A percentile compares a stretch with the other conserved stretches of the same genome.
phyloP scores from a whole-genome alignment of 2,113 vertebrate species.

The Paraplagusia blochii region DNA sequence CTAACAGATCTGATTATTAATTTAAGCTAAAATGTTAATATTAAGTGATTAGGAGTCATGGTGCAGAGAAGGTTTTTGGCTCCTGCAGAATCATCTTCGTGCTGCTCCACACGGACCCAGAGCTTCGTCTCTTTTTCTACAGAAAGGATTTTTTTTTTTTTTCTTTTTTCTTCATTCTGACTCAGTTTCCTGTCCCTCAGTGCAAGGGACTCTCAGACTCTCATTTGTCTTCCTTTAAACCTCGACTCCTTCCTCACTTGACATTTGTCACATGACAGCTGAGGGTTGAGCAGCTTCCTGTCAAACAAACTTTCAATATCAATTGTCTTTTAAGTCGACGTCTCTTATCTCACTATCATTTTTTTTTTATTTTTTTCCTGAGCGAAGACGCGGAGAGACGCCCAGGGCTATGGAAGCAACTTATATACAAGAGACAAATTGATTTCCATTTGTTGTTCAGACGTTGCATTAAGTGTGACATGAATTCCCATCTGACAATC shows the following conservation, averaged over 20 bases:
- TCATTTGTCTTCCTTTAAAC: conserved; percentile 33
- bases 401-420: background rate
- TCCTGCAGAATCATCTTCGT: background rate
- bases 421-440: background rate
- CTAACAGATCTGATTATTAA: too few relatives aligned
- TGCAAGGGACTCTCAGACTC: conserved; percentile 8
- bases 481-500: too few relatives aligned
- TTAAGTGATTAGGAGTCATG: too few relatives aligned
- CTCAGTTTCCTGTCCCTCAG: too few relatives aligned
- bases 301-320: conserved; percentile 24
- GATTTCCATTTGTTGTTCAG: background rate
- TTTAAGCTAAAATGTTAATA: too few relatives aligned
- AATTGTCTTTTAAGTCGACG: conserved; percentile 20
- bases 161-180: too few relatives aligned
- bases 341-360: conserved; percentile 17
- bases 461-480: background rate
- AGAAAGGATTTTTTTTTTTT: too few relatives aligned
- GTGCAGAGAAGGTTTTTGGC: too few relatives aligned
- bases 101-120: background rate
- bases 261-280: conserved; percentile 21
- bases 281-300: conserved; percentile 32
- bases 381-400: too few relatives aligned
- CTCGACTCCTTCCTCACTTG: background rate
- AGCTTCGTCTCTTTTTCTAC: too few relatives aligned
- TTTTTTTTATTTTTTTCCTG: background rate